Percentiles rank a stretch among this genome's conserved stretches.
Conservation (phyloP, 35 echinoderm and acorn worm genomes). For the Stichopus chloronotus region DNA sequence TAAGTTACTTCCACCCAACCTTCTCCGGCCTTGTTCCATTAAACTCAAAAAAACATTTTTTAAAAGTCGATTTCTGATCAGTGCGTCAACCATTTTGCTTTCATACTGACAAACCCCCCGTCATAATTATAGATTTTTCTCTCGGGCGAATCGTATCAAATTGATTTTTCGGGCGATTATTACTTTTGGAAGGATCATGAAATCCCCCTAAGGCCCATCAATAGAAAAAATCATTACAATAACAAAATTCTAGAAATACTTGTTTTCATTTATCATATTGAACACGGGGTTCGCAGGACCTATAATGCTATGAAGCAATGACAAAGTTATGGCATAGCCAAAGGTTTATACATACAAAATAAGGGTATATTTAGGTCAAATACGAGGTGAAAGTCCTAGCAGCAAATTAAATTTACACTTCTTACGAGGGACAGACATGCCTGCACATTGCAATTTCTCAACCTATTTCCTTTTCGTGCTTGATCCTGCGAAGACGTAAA, state of each 20-base stretch:
- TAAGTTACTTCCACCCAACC: neutral
- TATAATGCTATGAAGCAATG: neutral
- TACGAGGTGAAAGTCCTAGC: neutral
- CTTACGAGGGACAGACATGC: neutral
- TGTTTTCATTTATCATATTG: neutral
- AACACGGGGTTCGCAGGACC: neutral
- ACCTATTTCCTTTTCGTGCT: neutral
- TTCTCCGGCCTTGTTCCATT: neutral
- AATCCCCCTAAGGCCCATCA: neutral
- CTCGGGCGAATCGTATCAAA: neutral
- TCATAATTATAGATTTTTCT: neutral
- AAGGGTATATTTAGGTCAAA: neutral
- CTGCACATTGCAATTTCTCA: neutral
- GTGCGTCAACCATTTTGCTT: neutral
- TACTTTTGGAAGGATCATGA: conserved; percentile 4
- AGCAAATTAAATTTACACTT: neutral
- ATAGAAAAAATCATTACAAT: neutral
- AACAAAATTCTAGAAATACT: neutral
- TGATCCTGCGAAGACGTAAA: neutral
- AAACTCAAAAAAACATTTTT: neutral
- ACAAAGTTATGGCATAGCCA: neutral
- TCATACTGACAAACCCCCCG: neutral
- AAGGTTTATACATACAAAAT: neutral
- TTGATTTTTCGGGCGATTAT: neutral
- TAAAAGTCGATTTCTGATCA: neutral